A percentile compares a stretch with the other conserved stretches of the same genome.
phyloP scores from a whole-genome alignment of 2,113 vertebrate species.

The Brachionichthys hirsutus region DNA sequence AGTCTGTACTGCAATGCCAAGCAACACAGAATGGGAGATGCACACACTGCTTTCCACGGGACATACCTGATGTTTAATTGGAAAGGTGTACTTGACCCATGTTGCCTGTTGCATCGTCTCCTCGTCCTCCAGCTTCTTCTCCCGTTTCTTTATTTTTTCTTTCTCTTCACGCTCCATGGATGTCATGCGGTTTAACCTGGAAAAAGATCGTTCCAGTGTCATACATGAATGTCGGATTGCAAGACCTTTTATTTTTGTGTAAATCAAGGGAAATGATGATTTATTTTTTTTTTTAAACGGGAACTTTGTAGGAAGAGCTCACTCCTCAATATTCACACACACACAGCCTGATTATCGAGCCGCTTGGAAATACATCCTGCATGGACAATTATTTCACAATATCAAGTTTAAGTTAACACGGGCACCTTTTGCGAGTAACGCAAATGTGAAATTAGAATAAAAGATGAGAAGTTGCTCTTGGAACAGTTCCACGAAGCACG shows the following conservation, averaged over 20 bases:
- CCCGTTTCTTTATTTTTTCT: constrained; percentile 95
- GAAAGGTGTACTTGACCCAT: constrained; percentile 97
- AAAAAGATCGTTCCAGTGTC: background rate
- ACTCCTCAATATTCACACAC: too few relatives aligned
- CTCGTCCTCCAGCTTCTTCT: constrained; percentile 94
- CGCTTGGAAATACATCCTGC: too few relatives aligned
- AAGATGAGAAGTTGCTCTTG: constrained; percentile 16
- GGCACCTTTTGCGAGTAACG: background rate
- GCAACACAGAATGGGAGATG: too few relatives aligned
- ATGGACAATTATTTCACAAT: too few relatives aligned
- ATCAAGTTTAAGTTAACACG: background rate
- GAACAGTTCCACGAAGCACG: constrained; percentile 13
- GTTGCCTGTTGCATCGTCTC: constrained; percentile 96
- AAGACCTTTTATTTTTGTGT: too few relatives aligned
- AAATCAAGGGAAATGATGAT: too few relatives aligned
- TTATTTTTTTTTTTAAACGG: background rate
- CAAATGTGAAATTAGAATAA: constrained; percentile 1
- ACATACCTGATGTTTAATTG: constrained; percentile 93
- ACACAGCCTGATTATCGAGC: too few relatives aligned
- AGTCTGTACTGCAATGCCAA: too few relatives aligned
- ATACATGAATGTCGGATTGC: too few relatives aligned
- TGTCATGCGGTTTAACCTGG: constrained; percentile 94
- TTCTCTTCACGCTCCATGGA: constrained; percentile 96
- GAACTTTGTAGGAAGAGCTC: too few relatives aligned
- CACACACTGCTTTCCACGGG: too few relatives aligned